These are phyloP conservation scores for Enteromius trimaculatus DNA, from an alignment of 2,797 vertebrate species.

Conservation along the genomic window DNA sequence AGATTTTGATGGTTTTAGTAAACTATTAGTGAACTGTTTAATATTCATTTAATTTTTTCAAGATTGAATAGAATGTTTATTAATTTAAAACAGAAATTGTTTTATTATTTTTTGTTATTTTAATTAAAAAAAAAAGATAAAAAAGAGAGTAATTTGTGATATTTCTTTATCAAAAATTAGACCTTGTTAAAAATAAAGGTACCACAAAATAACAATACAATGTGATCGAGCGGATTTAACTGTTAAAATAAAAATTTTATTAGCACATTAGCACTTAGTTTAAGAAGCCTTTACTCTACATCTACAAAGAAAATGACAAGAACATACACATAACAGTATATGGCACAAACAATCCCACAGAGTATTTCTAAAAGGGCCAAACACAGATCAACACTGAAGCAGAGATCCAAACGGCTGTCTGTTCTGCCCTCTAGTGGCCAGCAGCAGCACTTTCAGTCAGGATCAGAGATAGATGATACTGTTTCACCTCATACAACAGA, in stretches of 20 bases:
- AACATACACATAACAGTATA: not conserved
- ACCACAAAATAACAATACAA: not conserved
- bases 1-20: too few relatives aligned
- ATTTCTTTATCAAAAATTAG: not conserved
- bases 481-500: not conserved
- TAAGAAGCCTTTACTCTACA: constrained; percentile 14
- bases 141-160: too few relatives aligned
- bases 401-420: not conserved
- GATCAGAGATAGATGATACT: not conserved
- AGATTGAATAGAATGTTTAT: not conserved
- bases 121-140: too few relatives aligned
- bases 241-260: constrained; percentile 53
- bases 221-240: constrained; percentile 12
- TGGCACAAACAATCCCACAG: constrained; percentile 6
- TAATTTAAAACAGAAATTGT: not conserved
- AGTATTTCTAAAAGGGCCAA: not conserved
- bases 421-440: constrained; percentile 1
- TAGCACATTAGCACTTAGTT: constrained; percentile 26
- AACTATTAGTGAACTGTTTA: too few relatives aligned
- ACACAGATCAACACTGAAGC: not conserved
- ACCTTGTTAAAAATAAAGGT: not conserved
- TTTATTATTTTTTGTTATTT: not conserved
- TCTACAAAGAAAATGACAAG: not conserved
- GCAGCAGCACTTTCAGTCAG: not conserved
- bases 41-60: too few relatives aligned